Conservation (phyloP, 2,888 invertebrate species). For the Subacronicta megacephala region DNA sequence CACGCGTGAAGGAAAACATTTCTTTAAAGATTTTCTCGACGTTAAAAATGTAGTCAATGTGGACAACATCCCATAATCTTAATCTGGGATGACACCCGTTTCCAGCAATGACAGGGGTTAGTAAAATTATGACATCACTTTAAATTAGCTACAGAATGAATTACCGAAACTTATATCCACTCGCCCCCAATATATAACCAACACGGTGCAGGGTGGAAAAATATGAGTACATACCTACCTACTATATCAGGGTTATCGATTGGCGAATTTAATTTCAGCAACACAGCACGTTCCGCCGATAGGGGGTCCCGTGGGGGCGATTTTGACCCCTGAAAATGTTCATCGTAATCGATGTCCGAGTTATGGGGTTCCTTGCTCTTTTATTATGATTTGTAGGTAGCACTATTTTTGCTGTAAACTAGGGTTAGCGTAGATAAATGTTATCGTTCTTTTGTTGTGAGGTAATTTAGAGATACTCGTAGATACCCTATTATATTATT, state of each 20-base stretch:
- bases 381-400: constrained; percentile 59
- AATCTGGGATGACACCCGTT: too few species aligned
- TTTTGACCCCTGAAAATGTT: constrained; percentile 62
- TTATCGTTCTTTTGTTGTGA: too few species aligned
- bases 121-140: too few species aligned
- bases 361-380: constrained; percentile 47
- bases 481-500: too few species aligned
- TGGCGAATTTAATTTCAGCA: constrained; percentile 72
- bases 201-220: constrained; percentile 5
- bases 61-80: too few species aligned
- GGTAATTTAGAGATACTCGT: too few species aligned
- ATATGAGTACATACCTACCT: constrained; percentile 22
- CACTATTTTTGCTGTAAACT: constrained; percentile 16
- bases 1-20: too few species aligned
- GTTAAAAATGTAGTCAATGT: too few species aligned
- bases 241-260: constrained; percentile 61
- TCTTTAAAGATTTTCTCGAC: too few species aligned
- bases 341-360: constrained; percentile 58
- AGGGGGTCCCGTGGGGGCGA: constrained; percentile 63
- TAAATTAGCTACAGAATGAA: background rate
- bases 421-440: background rate
- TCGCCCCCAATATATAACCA: too few species aligned
- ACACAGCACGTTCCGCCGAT: constrained; percentile 63
- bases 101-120: too few species aligned
- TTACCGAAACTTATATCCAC: background rate